Evolutionary conservation across 2,888 invertebrate genomes (phyloP).

Genomic region (Eristalis tenax): DNA sequence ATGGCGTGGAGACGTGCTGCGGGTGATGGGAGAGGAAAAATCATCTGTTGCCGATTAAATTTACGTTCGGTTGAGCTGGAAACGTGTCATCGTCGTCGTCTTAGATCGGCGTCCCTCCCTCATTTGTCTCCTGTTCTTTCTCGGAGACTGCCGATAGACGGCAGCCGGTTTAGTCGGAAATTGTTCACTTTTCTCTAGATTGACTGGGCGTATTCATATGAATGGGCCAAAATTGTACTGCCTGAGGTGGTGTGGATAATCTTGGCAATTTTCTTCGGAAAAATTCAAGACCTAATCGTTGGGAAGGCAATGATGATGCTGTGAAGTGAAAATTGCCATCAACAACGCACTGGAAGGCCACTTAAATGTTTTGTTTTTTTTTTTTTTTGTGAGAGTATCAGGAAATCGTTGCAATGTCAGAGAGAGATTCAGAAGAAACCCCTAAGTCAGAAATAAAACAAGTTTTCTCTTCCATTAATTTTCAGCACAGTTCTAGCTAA

Average conservation of each 20-base stretch:
- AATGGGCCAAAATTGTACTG: background rate
- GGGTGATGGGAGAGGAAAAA: background rate
- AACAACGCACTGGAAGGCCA: background rate
- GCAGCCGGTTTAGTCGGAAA: slow-evolving; percentile 16
- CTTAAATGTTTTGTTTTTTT: too few species aligned
- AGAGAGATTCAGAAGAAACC: background rate
- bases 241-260: slow-evolving; percentile 4
- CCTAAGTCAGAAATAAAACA: background rate
- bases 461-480: background rate
- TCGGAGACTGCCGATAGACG: background rate
- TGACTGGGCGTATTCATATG: slow-evolving; percentile 1
- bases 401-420: slow-evolving; percentile 16
- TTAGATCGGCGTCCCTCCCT: background rate
- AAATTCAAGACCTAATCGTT: slow-evolving; percentile 1
- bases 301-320: background rate
- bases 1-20: too few species aligned
- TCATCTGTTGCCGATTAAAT: slow-evolving; percentile 47
- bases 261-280: slow-evolving; percentile 28
- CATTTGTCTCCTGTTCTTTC: background rate
- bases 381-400: too few species aligned
- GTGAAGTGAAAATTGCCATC: background rate
- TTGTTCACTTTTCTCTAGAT: slow-evolving; percentile 6
- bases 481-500: background rate
- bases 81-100: slow-evolving; percentile 5
- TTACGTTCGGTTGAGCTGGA: slow-evolving; percentile 23